These are phyloP conservation scores for Cynodonichthys magdalenae DNA, from an alignment of 2,797 vertebrate species.

Conservation along the genomic window DNA sequence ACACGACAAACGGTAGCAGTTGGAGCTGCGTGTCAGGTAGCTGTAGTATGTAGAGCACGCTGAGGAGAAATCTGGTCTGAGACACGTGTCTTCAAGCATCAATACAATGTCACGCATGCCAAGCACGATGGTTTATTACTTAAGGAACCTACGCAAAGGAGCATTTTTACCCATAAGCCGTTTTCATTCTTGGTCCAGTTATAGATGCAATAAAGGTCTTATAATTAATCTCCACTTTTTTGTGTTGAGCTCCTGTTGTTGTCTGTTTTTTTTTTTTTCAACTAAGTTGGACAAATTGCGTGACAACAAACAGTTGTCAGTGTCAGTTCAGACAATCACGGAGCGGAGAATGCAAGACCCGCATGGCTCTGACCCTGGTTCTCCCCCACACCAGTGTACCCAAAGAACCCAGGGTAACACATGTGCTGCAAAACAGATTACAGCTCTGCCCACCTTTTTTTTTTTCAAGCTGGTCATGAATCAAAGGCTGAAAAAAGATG, in stretches of 20 bases:
- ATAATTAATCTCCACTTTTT: slow-evolving; percentile 7
- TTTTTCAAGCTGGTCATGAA: slow-evolving; percentile 31
- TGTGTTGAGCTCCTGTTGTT: background rate
- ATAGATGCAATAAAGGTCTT: slow-evolving; percentile 22
- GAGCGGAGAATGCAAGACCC: slow-evolving; percentile 47
- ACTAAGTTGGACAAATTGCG: slow-evolving; percentile 19
- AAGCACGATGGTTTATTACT: slow-evolving; percentile 49
- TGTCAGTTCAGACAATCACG: slow-evolving; percentile 54
- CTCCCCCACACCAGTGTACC: slow-evolving; percentile 19
- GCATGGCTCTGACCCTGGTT: slow-evolving; percentile 56
- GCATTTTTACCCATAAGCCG: slow-evolving; percentile 20
- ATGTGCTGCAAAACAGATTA: slow-evolving; percentile 49
- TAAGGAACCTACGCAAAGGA: slow-evolving; percentile 9
- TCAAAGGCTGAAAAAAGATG: slow-evolving; percentile 24
- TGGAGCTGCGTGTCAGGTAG: slow-evolving; percentile 65
- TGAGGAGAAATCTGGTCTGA: slow-evolving; percentile 33
- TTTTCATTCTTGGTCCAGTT: slow-evolving; percentile 14
- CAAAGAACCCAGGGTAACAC: slow-evolving; percentile 40
- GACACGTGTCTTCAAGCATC: slow-evolving; percentile 65
- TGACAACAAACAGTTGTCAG: slow-evolving; percentile 68
- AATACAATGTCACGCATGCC: slow-evolving; percentile 65
- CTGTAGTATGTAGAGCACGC: slow-evolving; percentile 62
- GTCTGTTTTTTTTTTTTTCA: slow-evolving; percentile 4
- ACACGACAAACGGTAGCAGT: slow-evolving; percentile 57
- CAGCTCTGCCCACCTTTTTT: slow-evolving; percentile 5